Evolutionary conservation across 30 jellyfish, hydroid and myxozoan species (phyloP).

Genomic region (Aurelia sp.): DNA sequence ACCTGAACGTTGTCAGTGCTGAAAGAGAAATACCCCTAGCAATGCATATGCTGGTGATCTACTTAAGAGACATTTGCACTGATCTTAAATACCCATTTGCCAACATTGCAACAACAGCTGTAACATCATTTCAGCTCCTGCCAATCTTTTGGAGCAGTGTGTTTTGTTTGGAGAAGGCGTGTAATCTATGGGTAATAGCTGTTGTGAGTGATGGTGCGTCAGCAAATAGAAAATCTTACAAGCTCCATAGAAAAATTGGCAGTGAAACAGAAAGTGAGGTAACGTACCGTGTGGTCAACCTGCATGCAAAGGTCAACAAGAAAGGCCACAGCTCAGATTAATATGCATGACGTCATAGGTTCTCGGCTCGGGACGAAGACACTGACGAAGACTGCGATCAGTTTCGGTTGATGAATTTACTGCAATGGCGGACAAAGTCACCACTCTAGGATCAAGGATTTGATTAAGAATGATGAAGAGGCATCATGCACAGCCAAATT

Average conservation of each 20-base stretch:
- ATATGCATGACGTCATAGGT: too few relatives aligned
- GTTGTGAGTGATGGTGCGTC: constrained; percentile 76
- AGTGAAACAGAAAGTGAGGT: constrained; percentile 40
- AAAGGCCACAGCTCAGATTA: too few relatives aligned
- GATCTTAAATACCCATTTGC: constrained; percentile 68
- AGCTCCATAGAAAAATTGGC: constrained; percentile 59
- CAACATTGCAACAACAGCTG: constrained; percentile 62
- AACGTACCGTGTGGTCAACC: constrained; percentile 48
- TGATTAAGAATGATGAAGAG: too few relatives aligned
- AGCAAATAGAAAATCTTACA: constrained; percentile 58
- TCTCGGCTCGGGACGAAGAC: too few relatives aligned
- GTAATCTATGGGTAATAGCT: constrained; percentile 69
- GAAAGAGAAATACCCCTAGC: constrained; percentile 57
- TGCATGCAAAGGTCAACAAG: too few relatives aligned
- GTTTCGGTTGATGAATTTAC: too few relatives aligned
- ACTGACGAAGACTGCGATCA: too few relatives aligned
- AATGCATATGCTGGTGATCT: constrained; percentile 73
- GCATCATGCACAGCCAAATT: too few relatives aligned
- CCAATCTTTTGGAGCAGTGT: constrained; percentile 70
- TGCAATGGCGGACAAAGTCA: too few relatives aligned
- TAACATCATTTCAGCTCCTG: constrained; percentile 59
- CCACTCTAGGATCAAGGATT: too few relatives aligned
- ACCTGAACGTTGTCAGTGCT: constrained; percentile 52
- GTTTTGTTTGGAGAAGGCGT: constrained; percentile 58
- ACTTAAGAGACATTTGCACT: constrained; percentile 55